phyloP scores from a whole-genome alignment of 2,888 invertebrate species.

The Chloroclysta siterata region DNA sequence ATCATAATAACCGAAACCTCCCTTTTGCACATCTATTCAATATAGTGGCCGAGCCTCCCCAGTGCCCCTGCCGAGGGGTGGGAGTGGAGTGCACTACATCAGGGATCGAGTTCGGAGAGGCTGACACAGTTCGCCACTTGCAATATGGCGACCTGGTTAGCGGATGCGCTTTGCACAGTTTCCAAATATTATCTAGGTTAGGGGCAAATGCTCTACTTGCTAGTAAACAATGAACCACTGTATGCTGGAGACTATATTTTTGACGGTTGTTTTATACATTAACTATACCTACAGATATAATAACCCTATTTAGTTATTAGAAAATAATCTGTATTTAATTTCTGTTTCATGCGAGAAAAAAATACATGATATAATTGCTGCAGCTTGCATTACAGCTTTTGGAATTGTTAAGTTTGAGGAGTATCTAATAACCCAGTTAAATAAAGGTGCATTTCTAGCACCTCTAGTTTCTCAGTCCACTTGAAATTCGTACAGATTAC shows the following conservation, averaged over 20 bases:
- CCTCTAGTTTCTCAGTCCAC: no score
- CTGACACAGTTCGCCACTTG: slow-evolving; percentile 30
- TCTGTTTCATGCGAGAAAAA: no score
- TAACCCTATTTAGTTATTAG: no score
- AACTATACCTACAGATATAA: background rate
- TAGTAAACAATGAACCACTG: slow-evolving; percentile 23
- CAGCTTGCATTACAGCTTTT: no score
- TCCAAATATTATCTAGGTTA: slow-evolving; percentile 33
- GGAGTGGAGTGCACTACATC: slow-evolving; percentile 40
- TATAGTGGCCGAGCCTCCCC: slow-evolving; percentile 6
- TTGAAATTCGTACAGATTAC: no score
- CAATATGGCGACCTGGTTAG: slow-evolving; percentile 33
- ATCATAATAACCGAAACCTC: slow-evolving; percentile 9
- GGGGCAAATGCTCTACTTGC: slow-evolving; percentile 20
- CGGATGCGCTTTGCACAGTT: slow-evolving; percentile 35
- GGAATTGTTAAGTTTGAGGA: no score
- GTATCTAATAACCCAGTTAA: no score
- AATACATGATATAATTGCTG: no score
- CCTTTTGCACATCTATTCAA: background rate
- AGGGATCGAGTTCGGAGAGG: slow-evolving; percentile 30
- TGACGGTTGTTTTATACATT: background rate
- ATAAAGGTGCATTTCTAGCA: no score
- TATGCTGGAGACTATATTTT: slow-evolving; percentile 13
- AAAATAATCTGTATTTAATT: no score
- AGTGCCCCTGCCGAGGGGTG: background rate